Evolutionary conservation across 2,888 invertebrate genomes (phyloP), one percentile per base, ranked within the genome.

Genomic region (Palloptera scutellata): DNA sequence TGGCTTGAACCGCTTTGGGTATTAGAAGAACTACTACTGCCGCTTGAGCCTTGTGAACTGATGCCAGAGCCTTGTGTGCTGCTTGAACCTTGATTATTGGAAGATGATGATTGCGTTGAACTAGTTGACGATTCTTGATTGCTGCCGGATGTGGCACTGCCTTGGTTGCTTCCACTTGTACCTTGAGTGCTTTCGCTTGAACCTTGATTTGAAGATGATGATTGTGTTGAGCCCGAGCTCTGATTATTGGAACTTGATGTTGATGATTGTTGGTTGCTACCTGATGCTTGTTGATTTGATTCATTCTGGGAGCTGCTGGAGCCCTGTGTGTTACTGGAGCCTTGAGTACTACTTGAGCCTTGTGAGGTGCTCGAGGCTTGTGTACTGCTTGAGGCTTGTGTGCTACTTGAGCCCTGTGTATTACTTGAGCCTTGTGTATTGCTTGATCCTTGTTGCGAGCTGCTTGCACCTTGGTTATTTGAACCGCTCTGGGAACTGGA

Each of bases 231-330:
- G 6, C 17, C 13, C 5, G 66, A 66, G 42, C 42, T 40, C 61
- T 70, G 61, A n/a, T n/a, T n/a, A n/a, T n/a, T n/a, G n/a, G n/a
- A n/a, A n/a, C n/a, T n/a, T 17, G 68, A 66, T 12, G 62, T 55
- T 12, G 67, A 66, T 10, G 72, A 72, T 13, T 67, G 30, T 51
- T 72, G 70, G 30, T 58, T 64, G 43, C 12, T 66, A 43, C 63
- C 66, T 1, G 72, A 67, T 20, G 55, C 53, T n/a, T n/a, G n/a
- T n/a, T n/a, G n/a, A n/a, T n/a, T n/a, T n/a, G n/a, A n/a, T n/a
- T n/a, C n/a, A n/a, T n/a, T n/a, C 66, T 74, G 72, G 19, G 63
- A 71, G 40, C 42, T 69, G 3, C 63, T 57, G 9, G 77, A 76
- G 1, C 70, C 58, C 69, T 73, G 68, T 43, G 20, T 64, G 45